Base-by-base conservation (phyloP, 2,888 invertebrate species). In the Polydrusus pterygomalis region DNA sequence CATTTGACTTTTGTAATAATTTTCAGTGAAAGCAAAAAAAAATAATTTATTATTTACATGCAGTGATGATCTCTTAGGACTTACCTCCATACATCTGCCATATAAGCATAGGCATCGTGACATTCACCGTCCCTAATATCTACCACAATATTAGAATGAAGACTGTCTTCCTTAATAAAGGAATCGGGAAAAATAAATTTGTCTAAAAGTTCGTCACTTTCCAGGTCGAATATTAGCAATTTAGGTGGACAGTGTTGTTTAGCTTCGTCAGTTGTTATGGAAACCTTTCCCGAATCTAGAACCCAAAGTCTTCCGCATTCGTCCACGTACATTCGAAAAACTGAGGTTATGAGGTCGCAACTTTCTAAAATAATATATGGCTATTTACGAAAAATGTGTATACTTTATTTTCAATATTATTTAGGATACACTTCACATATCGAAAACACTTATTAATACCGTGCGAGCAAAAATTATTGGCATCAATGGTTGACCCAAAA, bases 301-400 rank as follows among this genome's bases (percentile, higher is more conserved):
- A 95, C 91, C 95, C 95, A 96, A 5, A 96, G 88, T 47, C 95
- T 90, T 62, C 93, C 92, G 80, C 96, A 96, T 0, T 90, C 88
- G 85, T 96, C 96, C 0, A 92, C 91, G 81, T 91, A 91, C 58
- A 95, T 89, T 25, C 96, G 90, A 83, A 95, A 95, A 0, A 95
- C 95, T 0, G 95, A 95, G 0, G 93, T 93, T 45, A 95, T 86
- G 45, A 93, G 92, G 1, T 90, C 89, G 82, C 95, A 95, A 72
- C 91, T 89, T 56, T 84, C 89, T 89, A 80, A 56, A 84, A 25
- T 25, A 5, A 25, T 25, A 25, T 3, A 25, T 25, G 25, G 25
- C 5, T 3, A n/a, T n/a, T n/a, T n/a, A 25, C 5, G 25, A 25
- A 5, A 25, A 25, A 25, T 25, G 25, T 25, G 1, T 3, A 5